These are phyloP conservation scores for Limenitis arthemis DNA, from an alignment of 2,888 invertebrate genomes.

Conservation along the genomic window DNA sequence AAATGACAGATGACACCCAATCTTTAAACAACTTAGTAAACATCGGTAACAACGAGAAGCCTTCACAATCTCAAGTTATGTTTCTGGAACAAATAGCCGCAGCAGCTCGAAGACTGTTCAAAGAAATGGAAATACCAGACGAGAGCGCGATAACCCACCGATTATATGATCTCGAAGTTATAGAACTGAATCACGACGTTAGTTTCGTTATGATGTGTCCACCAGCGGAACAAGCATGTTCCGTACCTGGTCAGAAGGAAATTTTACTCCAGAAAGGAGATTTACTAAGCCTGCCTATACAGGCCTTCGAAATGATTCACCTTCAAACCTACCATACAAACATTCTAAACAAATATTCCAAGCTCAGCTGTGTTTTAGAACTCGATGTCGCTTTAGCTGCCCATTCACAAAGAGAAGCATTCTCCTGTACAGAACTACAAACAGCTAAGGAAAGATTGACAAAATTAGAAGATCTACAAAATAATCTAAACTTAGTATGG, in stretches of 20 bases:
- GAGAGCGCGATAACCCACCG: slow-evolving; percentile 83
- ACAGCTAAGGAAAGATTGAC: slow-evolving; percentile 88
- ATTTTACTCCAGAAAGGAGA: slow-evolving; percentile 88
- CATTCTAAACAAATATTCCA: slow-evolving; percentile 92
- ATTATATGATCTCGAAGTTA: slow-evolving; percentile 93
- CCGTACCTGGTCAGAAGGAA: slow-evolving; percentile 89
- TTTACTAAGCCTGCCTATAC: slow-evolving; percentile 90
- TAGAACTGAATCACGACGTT: slow-evolving; percentile 92
- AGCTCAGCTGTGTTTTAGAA: slow-evolving; percentile 94
- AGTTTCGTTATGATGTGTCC: slow-evolving; percentile 95
- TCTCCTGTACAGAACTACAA: slow-evolving; percentile 89
- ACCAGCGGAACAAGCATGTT: slow-evolving; percentile 93
- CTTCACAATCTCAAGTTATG: slow-evolving; percentile 84
- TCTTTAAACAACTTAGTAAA: slow-evolving; percentile 47
- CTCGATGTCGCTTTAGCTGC: slow-evolving; percentile 93
- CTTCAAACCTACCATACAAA: slow-evolving; percentile 93
- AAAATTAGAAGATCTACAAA: slow-evolving; percentile 88
- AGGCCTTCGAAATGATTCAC: slow-evolving; percentile 96
- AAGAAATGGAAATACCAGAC: slow-evolving; percentile 82
- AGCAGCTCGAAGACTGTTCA: slow-evolving; percentile 82
- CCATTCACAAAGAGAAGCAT: slow-evolving; percentile 94
- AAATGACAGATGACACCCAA: slow-evolving; percentile 40
- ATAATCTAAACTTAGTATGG: slow-evolving; percentile 91
- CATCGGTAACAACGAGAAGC: slow-evolving; percentile 52
- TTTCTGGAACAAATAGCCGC: slow-evolving; percentile 85